Base-by-base conservation (phyloP, 2,113 vertebrate species). In the Okapia johnstoni region DNA sequence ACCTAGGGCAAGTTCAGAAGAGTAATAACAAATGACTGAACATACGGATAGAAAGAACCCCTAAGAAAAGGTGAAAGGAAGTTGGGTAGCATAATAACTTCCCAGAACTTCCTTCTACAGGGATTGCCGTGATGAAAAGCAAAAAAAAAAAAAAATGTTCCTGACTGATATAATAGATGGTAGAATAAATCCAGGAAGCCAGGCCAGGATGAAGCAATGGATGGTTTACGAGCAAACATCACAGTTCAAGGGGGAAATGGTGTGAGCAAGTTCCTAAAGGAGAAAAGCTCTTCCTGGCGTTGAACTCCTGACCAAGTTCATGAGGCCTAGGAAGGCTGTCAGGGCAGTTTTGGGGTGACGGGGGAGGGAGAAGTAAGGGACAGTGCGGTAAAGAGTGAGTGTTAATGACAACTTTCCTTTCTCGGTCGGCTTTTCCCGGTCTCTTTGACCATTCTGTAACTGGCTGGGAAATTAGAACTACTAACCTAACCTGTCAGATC, bases 1-100 rank as follows among this genome's bases (percentile, higher is more conserved):
- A 43, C 25, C 14, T 63, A 83, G 52, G 70, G 43, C 33, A 58
- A 73, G 11, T 84, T 96, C 73, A 94, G 23, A 55, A 90, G 66
- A 84, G 15, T 57, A 36, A 50, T 63, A 57, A 93, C 57, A 84
- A 85, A 26, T 17, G 54, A n/a, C 23, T 25, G 4, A 26, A 52
- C 16, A 7, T 2, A 23, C 36, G 43, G 25, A 52, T 36, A 43
- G 76, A 48, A 58, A 25, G 52, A 50, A 25, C 66, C 73, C 60
- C 0, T 54, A 77, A 93, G 57, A 13, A 40, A 94, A 92, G 28
- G 10, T 13, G 60, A 48, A 85, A 77, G 28, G 17, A 79, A 84
- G 66, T 36, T 50, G 30, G 21, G 40, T 77, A 21, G 73, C 16
- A n/a, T 84, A 19, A 76, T 79, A 33, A 76, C n/a, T 23, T 8